Base-by-base conservation (phyloP, 1,140 invertebrate species). In the Bombus haemorrhoidalis region DNA sequence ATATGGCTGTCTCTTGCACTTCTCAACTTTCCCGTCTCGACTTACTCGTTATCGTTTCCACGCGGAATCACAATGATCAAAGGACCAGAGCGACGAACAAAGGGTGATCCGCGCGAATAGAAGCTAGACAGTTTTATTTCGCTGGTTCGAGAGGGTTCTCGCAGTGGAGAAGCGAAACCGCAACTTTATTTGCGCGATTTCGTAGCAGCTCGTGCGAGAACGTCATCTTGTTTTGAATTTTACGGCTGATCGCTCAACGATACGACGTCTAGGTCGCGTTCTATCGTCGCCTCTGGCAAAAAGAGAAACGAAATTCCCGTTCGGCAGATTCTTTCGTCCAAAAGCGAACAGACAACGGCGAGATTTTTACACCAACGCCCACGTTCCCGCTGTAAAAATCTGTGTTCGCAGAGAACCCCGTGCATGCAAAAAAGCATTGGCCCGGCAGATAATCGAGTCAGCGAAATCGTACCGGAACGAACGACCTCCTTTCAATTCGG, bases 101-200 rank as follows among this genome's bases (percentile, higher is more conserved):
- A 41, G 77, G 77, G 57, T n/a, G 1, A 39, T 84, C 5, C 5
- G 18, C 18, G 15, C 5, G 83, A 89, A 74, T 41, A 83, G 28
- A 15, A 32, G 34, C 37, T 5, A 41, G 68, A 77, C 71, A 37
- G 37, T 89, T 89, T 85, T 64, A 69, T 66, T 53, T 34, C 28
- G 76, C 15, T 53, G 53, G 34, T 2, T 22, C 18, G 68, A 25
- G 25, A 41, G 39, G 25, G 37, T 69, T 76, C 79, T 76, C 73
- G 34, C 75, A 25, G 10, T 0, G 64, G 12, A 71, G 13, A 79
- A 73, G 75, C 81, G 57, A 89, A 87, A 62, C 75, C 18, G 68
- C 81, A 72, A 90, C 89, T 89, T 90, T 81, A 75, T 90, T 72
- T 80, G 76, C 71, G 80, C 88, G 87, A 90, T 90, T 90, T 85